A percentile compares a stretch with the other conserved stretches of the same genome.
Conservation (phyloP, 2,113 vertebrate genomes). For the Mionectes macconnelli region DNA sequence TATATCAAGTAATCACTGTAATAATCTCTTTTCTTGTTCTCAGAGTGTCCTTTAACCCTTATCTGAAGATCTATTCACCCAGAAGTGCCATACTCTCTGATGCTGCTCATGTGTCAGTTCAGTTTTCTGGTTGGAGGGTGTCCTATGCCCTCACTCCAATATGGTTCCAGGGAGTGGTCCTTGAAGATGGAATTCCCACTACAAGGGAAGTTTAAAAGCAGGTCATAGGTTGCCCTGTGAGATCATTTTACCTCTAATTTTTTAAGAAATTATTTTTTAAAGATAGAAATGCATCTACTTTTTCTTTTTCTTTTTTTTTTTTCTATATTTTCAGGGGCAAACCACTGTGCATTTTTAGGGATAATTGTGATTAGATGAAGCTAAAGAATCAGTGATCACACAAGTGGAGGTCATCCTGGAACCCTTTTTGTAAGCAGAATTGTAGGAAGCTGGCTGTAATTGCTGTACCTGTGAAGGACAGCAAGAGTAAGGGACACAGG, state of each 20-base stretch:
- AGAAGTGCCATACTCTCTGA: neutral
- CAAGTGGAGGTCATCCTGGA: neutral
- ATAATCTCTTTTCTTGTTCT: neutral
- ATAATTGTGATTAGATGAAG: neutral
- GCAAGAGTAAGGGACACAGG: neutral
- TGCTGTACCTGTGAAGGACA: neutral
- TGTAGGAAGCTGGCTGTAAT: neutral
- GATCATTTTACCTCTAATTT: neutral
- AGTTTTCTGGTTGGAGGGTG: neutral
- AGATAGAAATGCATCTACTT: neutral
- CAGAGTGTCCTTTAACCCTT: neutral
- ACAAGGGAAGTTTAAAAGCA: neutral
- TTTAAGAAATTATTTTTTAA: neutral
- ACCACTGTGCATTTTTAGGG: neutral
- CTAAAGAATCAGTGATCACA: neutral
- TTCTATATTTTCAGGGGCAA: neutral
- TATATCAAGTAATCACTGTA: neutral
- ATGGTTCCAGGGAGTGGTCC: neutral
- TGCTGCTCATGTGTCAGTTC: neutral
- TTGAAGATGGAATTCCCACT: neutral
- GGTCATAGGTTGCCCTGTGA: neutral
- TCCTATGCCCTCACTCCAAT: neutral
- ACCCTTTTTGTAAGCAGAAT: neutral
- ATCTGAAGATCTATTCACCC: neutral
- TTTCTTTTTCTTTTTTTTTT: neutral